phyloP scores from a whole-genome alignment of 2,888 invertebrate genomes.

The Andrena marginata region DNA sequence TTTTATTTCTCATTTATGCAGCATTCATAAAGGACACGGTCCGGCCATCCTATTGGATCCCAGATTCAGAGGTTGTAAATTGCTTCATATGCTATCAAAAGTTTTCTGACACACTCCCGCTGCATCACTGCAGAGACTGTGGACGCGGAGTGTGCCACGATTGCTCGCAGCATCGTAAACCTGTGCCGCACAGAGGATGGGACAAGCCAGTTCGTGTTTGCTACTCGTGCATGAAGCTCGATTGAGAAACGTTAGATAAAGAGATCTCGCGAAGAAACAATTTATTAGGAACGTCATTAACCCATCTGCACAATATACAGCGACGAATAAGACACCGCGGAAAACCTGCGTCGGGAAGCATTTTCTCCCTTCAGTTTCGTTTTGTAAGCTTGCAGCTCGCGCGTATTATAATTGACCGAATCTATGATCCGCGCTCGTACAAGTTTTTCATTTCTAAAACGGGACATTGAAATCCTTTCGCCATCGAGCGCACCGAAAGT shows the following conservation, averaged over 20 bases:
- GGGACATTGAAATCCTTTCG: neutral
- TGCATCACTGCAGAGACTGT: constrained; percentile 88
- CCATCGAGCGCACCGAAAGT: constrained; percentile 1
- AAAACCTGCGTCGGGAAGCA: neutral
- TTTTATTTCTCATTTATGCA: constrained; percentile 72
- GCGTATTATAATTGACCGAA: neutral
- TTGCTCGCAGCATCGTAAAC: constrained; percentile 89
- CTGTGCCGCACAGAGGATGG: constrained; percentile 92
- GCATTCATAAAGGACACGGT: constrained; percentile 91
- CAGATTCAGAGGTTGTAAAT: constrained; percentile 89
- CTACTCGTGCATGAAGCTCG: constrained; percentile 87
- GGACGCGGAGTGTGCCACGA: constrained; percentile 92
- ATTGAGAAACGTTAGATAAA: constrained; percentile 59
- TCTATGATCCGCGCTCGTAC: neutral
- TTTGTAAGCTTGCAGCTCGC: neutral
- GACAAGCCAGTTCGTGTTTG: constrained; percentile 90
- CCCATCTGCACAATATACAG: constrained; percentile 21
- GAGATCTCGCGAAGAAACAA: neutral
- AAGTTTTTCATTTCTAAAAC: neutral
- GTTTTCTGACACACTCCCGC: constrained; percentile 84
- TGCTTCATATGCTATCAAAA: constrained; percentile 89
- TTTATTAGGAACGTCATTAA: constrained; percentile 11
- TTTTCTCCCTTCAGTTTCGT: neutral
- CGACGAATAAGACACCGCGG: constrained; percentile 1
- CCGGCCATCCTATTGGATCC: constrained; percentile 92